These are phyloP conservation scores for Drusus annulatus DNA, from an alignment of 1,140 invertebrate genomes.

Conservation along the genomic window DNA sequence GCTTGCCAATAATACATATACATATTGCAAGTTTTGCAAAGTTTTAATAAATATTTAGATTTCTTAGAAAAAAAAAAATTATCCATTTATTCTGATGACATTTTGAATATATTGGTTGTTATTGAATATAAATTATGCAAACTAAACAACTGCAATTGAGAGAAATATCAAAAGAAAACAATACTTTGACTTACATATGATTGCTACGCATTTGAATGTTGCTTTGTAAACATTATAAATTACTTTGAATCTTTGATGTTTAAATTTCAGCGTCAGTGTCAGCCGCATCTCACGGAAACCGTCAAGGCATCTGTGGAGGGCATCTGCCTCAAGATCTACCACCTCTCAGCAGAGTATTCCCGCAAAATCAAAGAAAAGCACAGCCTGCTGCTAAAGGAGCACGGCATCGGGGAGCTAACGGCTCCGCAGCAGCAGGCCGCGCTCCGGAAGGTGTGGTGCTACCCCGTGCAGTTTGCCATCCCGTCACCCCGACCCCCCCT, in stretches of 20 bases:
- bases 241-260: neutral
- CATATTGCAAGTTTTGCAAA: too few species aligned
- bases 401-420: conserved; percentile 84
- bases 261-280: conserved; percentile 88
- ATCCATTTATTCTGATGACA: too few species aligned
- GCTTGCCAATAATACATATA: too few species aligned
- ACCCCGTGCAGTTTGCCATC: conserved; percentile 91
- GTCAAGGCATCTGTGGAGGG: conserved; percentile 95
- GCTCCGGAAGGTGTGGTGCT: conserved; percentile 93
- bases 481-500: conserved; percentile 87
- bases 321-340: conserved; percentile 95
- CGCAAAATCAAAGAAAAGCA: conserved; percentile 93
- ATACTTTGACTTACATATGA: too few species aligned
- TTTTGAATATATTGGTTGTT: too few species aligned
- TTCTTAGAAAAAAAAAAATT: too few species aligned
- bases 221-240: too few species aligned
- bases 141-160: too few species aligned
- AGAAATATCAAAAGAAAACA: too few species aligned
- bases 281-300: conserved; percentile 94
- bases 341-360: conserved; percentile 92
- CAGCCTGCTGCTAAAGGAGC: conserved; percentile 87
- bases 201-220: too few species aligned
- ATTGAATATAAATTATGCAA: too few species aligned
- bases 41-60: too few species aligned
- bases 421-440: conserved; percentile 78